phyloP scores from a whole-genome alignment of 2,888 invertebrate species.

The Stenchaetothrips biformis region DNA sequence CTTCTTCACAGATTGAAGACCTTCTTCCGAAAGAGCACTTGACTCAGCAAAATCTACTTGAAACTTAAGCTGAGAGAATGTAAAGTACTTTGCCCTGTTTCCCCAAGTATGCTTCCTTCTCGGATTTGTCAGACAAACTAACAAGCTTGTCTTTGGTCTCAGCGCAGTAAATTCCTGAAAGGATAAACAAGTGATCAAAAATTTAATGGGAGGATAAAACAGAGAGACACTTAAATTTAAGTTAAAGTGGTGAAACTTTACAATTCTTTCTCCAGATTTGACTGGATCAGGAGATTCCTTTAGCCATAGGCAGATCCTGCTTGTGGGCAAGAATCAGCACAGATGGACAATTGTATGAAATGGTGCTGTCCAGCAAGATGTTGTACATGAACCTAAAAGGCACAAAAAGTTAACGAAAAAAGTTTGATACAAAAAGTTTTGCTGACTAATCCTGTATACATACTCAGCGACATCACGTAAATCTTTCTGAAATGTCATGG shows the following conservation, averaged over 20 bases:
- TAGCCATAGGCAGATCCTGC: slow-evolving; percentile 85
- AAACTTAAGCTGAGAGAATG: slow-evolving; percentile 67
- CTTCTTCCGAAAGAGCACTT: slow-evolving; percentile 56
- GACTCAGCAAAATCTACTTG: slow-evolving; percentile 67
- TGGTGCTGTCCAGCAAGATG: slow-evolving; percentile 66
- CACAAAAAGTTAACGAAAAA: slow-evolving; percentile 33
- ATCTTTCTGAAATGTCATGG: slow-evolving; percentile 78
- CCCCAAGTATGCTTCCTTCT: slow-evolving; percentile 62
- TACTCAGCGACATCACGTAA: slow-evolving; percentile 90
- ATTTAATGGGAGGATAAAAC: background rate
- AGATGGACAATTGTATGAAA: slow-evolving; percentile 57
- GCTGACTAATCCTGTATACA: slow-evolving; percentile 45
- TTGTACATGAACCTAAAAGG: slow-evolving; percentile 70
- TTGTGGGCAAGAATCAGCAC: slow-evolving; percentile 87
- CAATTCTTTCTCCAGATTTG: slow-evolving; percentile 85
- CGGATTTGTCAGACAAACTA: slow-evolving; percentile 62
- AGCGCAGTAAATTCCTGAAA: slow-evolving; percentile 73
- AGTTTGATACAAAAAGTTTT: background rate
- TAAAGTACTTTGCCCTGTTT: slow-evolving; percentile 75
- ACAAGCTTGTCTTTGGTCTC: slow-evolving; percentile 76
- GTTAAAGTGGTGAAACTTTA: slow-evolving; percentile 54
- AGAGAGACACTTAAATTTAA: slow-evolving; percentile 31
- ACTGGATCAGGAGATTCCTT: slow-evolving; percentile 74
- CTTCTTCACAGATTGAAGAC: slow-evolving; percentile 60
- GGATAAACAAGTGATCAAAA: slow-evolving; percentile 29